A percentile compares a stretch with the other conserved stretches of the same genome.
Evolutionary conservation across 2,113 vertebrate species (phyloP).

Genomic region (Scatophagus argus): DNA sequence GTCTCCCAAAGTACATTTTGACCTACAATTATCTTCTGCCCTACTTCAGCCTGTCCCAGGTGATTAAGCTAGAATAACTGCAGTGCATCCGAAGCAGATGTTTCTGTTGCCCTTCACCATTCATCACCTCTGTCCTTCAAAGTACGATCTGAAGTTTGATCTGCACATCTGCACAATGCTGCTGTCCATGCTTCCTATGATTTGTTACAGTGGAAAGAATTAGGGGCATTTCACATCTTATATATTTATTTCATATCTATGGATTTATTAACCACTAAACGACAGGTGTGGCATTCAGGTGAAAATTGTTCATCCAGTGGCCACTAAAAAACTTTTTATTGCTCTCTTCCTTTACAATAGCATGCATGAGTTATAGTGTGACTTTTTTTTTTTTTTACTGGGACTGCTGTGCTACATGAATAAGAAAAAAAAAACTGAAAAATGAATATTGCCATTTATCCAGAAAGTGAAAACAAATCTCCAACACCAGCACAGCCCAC

Average conservation of each 20-base stretch:
- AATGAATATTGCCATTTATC: not conserved
- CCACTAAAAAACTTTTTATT: not conserved
- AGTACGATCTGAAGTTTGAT: slow-evolving; percentile 6
- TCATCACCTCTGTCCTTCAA: slow-evolving; percentile 40
- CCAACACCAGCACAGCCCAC: slow-evolving; percentile 9
- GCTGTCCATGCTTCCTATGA: not conserved
- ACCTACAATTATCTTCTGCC: slow-evolving; percentile 62
- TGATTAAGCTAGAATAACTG: slow-evolving; percentile 19
- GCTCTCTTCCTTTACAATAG: not conserved
- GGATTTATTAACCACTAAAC: not conserved
- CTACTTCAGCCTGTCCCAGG: slow-evolving; percentile 37
- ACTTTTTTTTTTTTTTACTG: not conserved
- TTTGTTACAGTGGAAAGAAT: too few relatives aligned
- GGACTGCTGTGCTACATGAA: not conserved
- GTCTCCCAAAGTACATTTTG: slow-evolving; percentile 45
- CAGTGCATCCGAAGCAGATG: slow-evolving; percentile 43
- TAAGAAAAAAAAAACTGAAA: not conserved
- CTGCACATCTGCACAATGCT: slow-evolving; percentile 5
- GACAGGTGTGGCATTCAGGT: not conserved
- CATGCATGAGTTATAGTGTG: not conserved
- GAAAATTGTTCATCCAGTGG: not conserved
- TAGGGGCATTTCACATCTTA: not conserved
- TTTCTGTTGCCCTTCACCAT: slow-evolving; percentile 48
- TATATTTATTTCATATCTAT: not conserved
- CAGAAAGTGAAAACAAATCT: slow-evolving; percentile 24